Base-by-base conservation (phyloP, 2,888 invertebrate genomes). In the Plemyria rubiginata region DNA sequence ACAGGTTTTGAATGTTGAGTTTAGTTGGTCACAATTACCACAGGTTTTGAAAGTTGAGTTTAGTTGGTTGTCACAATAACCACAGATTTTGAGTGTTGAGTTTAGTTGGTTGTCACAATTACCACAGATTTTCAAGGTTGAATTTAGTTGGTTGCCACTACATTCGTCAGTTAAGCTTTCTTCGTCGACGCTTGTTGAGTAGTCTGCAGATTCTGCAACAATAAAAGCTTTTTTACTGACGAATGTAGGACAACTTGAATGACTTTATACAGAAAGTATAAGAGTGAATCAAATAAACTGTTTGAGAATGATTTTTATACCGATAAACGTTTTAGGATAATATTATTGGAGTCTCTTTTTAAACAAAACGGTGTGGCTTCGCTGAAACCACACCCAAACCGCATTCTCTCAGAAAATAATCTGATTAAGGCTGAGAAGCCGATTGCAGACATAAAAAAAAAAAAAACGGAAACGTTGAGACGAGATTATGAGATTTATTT, bases 211-310 rank as follows among this genome's bases (percentile, higher is more conserved):
- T 60, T 65, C 65, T 66, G 66, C 66, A 66, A 66, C 62, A 66
- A 60, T 66, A 66, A 62, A 66, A 49, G 59, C 59, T 66, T 36
- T 61, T 62, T 62, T 58, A 66, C 66, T 60, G 60, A 66, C 62
- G 54, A 49, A 60, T 66, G 60, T 60, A 57, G 57, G 55, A 45
- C 29, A 52, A 52, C 15, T 32, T 29, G 15, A 6, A 48, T 9
- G 12, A 22, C 15, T 40, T 45, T 52, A 8, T 52, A 40, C 4
- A 41, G 36, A 46, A n/a, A 8, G 2, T 32, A n/a, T n/a, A 41
- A 43, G 29, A 28, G n/a, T 45, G 43, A 36, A 45, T 45, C 13
- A 12, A 4, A 13, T 8, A 6, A 28, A 13, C 29, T 59, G 45
- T 43, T 36, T 58, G 2, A 2, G 22, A 22, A 22, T 3, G 22